Evolutionary conservation across 1,140 invertebrate genomes (phyloP).

Genomic region (Pseudomyrmex gracilis): DNA sequence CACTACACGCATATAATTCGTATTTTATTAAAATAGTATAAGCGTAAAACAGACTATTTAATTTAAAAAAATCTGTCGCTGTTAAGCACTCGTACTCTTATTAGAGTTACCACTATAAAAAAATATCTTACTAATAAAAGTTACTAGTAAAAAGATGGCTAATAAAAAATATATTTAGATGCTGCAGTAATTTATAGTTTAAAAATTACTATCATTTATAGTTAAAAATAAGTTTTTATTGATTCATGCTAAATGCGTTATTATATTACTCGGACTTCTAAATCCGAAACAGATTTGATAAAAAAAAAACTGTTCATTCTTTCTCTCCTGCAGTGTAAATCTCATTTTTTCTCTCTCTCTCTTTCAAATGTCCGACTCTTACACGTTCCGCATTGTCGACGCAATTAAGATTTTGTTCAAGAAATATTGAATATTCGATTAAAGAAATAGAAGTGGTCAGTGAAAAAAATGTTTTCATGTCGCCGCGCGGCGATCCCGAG

Average conservation of each 20-base stretch:
- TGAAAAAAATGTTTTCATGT: constrained; percentile 40
- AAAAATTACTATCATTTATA: too few species aligned
- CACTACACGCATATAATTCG: neutral
- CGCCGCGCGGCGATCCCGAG: constrained; percentile 24
- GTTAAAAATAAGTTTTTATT: too few species aligned
- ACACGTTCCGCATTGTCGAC: constrained; percentile 63
- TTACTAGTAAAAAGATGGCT: too few species aligned
- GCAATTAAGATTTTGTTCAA: constrained; percentile 19
- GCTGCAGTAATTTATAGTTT: neutral
- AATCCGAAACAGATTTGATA: too few species aligned
- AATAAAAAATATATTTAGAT: neutral
- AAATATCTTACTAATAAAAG: too few species aligned
- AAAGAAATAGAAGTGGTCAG: constrained; percentile 32
- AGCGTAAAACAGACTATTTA: neutral
- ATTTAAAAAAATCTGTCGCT: neutral
- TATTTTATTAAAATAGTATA: neutral
- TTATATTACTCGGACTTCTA: too few species aligned
- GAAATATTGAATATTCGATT: constrained; percentile 26
- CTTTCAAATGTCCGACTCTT: constrained; percentile 72
- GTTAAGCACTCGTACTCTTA: too few species aligned
- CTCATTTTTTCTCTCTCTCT: neutral
- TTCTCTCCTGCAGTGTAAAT: constrained; percentile 65
- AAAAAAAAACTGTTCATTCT: too few species aligned
- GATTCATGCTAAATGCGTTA: too few species aligned
- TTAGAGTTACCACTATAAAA: too few species aligned